Evolutionary conservation across 2,888 invertebrate genomes (phyloP).

Genomic region (Syrista parreyssii): DNA sequence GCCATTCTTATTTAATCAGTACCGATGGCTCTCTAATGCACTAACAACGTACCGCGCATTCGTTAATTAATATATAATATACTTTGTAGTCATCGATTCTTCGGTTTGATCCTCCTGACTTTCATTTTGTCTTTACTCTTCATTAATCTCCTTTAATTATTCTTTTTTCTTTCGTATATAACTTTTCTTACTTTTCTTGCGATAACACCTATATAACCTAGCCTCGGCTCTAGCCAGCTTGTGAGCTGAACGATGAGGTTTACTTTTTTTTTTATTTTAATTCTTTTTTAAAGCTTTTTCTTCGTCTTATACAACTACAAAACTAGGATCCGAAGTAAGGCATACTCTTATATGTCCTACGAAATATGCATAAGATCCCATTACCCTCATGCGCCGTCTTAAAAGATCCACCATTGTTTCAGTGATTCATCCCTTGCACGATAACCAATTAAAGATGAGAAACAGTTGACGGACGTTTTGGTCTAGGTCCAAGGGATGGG

Average conservation of each 20-base stretch:
- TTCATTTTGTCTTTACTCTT: slow-evolving; percentile 18
- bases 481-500: slow-evolving; percentile 7
- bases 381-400: background rate
- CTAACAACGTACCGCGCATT: too few species aligned
- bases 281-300: slow-evolving; percentile 14
- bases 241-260: too few species aligned
- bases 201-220: slow-evolving; percentile 24
- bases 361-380: slow-evolving; percentile 16
- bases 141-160: slow-evolving; percentile 17
- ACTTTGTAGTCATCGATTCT: background rate
- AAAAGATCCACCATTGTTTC: slow-evolving; percentile 5
- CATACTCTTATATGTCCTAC: slow-evolving; percentile 20
- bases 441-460: slow-evolving; percentile 16
- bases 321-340: slow-evolving; percentile 27
- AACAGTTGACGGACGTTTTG: slow-evolving; percentile 21
- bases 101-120: background rate
- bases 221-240: slow-evolving; percentile 21
- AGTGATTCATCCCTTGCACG: slow-evolving; percentile 21
- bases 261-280: slow-evolving; percentile 22
- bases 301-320: slow-evolving; percentile 23
- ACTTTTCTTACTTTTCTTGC: slow-evolving; percentile 14
- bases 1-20: slow-evolving; percentile 22
- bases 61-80: slow-evolving; percentile 5
- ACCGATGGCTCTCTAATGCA: slow-evolving; percentile 15
- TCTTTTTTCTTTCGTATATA: slow-evolving; percentile 26